Evolutionary conservation across 2,888 invertebrate species (phyloP).

Genomic region (Xylocampa areola): DNA sequence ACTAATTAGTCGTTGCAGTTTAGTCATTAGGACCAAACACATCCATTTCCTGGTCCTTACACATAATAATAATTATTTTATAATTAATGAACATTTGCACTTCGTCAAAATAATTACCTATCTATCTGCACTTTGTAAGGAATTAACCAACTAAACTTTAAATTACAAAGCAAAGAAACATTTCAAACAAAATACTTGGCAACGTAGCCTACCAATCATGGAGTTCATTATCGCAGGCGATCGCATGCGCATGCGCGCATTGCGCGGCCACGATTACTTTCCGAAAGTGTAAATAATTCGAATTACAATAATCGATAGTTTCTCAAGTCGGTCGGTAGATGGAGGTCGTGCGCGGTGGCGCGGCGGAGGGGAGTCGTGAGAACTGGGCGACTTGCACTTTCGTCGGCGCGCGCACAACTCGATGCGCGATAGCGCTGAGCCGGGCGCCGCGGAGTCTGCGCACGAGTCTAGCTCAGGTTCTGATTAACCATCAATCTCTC

Average conservation of each 20-base stretch:
- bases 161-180: constrained; percentile 46
- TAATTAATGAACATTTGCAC: too few relatives aligned
- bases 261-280: constrained; percentile 70
- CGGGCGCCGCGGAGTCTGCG: constrained; percentile 81
- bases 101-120: too few relatives aligned
- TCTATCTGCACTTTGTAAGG: not conserved
- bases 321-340: constrained; percentile 66
- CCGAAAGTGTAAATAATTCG: constrained; percentile 81
- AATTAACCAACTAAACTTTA: constrained; percentile 35
- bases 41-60: too few relatives aligned
- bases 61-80: too few relatives aligned
- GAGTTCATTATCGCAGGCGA: constrained; percentile 67
- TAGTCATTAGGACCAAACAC: too few relatives aligned
- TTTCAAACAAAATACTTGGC: constrained; percentile 49
- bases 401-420: constrained; percentile 75
- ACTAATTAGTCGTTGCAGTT: too few relatives aligned
- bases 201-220: constrained; percentile 64
- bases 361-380: constrained; percentile 79
- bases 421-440: constrained; percentile 70
- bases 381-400: constrained; percentile 88
- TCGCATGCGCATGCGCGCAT: constrained; percentile 70
- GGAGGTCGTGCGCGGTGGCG: constrained; percentile 61
- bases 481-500: constrained; percentile 75
- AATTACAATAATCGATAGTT: constrained; percentile 79
- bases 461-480: constrained; percentile 73